These are phyloP conservation scores for Macaca nemestrina DNA, from an alignment of 2,113 vertebrate species.

Conservation along the genomic window DNA sequence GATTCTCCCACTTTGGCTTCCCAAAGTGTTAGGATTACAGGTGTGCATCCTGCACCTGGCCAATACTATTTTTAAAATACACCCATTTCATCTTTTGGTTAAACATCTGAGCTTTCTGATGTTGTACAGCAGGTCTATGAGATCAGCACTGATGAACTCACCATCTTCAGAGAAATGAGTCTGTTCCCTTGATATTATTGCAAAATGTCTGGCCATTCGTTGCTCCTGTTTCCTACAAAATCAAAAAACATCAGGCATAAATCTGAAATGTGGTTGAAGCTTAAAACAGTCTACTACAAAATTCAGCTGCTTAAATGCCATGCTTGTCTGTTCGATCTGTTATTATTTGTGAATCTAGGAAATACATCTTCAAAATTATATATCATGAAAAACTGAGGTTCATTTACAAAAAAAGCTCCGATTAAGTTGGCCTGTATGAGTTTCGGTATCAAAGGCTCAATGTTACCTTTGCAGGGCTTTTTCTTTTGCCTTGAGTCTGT, in stretches of 20 bases:
- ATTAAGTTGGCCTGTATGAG: neutral
- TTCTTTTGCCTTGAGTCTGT: constrained; percentile 61
- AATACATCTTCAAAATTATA: neutral
- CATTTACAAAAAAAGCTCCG: neutral
- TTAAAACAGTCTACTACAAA: neutral
- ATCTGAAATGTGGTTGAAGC: neutral
- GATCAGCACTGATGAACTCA: neutral
- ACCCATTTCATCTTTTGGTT: neutral
- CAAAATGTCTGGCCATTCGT: constrained; percentile 13
- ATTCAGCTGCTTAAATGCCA: neutral
- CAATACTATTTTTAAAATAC: neutral
- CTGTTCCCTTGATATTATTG: neutral
- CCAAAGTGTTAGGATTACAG: too few species aligned
- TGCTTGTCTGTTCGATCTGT: neutral
- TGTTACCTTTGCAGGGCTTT: constrained; percentile 62
- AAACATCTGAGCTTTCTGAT: neutral
- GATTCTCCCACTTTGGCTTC: too few species aligned
- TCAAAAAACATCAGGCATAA: neutral
- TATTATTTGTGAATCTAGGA: neutral
- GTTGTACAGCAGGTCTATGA: neutral
- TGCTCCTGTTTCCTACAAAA: constrained; percentile 69
- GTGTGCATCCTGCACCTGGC: too few species aligned
- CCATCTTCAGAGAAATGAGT: neutral
- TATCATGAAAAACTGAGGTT: neutral
- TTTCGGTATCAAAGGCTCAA: neutral